Evolutionary conservation across 2,113 vertebrate species (phyloP), one percentile per base, ranked within the genome.

Genomic region (Muntiacus muntjak): DNA sequence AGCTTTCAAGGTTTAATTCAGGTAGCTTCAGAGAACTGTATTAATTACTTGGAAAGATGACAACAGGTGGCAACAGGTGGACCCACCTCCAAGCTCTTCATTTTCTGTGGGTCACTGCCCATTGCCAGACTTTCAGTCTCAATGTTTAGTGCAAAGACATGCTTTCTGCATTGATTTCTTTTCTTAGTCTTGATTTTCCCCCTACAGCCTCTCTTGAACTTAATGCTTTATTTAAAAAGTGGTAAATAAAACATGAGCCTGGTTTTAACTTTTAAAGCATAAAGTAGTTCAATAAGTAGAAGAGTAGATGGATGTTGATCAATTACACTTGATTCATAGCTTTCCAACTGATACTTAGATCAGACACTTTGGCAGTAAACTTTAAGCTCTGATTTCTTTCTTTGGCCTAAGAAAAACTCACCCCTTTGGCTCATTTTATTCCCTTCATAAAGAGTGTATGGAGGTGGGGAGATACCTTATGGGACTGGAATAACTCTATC

Each of bases 221-320:
- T 89, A 93, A 57, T 93, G 36, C 58, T 91, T 86, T 81, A 96
- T 94, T 96, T 90, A 87, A 87, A 89, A 96, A 96, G 47, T 47
- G n/a, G 36, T 96, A 96, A 97, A 95, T 97, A 97, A 94, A 96
- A 97, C 79, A 92, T 50, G 58, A 95, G 64, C 15, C 88, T 89
- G 45, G 52, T 96, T 96, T 97, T 95, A 93, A 95, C n/a, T 82
- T 95, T 98, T 94, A 83, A 89, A 94, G 57, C 52, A 97, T 62
- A 84, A 94, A 7, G 21, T 36, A 67, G 58, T 78, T 95, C 45
- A 90, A 84, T 96, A 96, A 78, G 88, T 33, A 94, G 90, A 92
- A 71, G n/a, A 78, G 62, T 71, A 78, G 43, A 91, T 74, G 36
- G 90, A 88, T 96, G 60, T 43, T 91, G 36, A 62, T 82, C 81